Conservation (phyloP, 23 tunicate genomes). For the Oikopleura vanhoeffeni region DNA sequence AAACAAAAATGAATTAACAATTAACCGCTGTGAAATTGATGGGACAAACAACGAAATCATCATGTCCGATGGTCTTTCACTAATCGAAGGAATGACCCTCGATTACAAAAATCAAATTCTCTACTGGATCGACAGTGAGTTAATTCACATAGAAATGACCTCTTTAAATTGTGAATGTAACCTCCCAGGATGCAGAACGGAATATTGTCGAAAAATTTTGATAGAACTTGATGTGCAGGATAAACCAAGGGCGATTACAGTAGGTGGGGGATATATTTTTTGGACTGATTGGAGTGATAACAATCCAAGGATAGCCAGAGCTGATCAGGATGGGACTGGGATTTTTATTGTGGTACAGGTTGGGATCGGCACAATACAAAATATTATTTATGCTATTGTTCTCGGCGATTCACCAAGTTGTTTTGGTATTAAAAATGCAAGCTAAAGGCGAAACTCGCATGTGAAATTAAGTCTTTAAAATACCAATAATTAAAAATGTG, state of each 20-base stretch:
- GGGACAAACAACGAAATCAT: not conserved
- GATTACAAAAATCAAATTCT: not conserved
- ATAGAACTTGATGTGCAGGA: not conserved
- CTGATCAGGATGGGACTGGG: not conserved
- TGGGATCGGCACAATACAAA: too few species aligned
- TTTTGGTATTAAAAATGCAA: too few species aligned
- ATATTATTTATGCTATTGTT: too few species aligned
- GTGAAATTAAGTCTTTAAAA: too few species aligned
- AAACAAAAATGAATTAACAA: not conserved
- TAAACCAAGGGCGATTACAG: not conserved
- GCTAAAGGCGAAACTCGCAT: too few species aligned
- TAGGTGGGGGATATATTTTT: not conserved
- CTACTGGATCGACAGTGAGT: not conserved
- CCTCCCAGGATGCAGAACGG: not conserved
- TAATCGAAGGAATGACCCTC: not conserved
- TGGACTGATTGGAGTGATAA: conserved; percentile 6
- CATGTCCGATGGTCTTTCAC: not conserved
- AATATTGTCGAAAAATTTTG: not conserved
- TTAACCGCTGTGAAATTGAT: not conserved
- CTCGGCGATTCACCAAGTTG: too few species aligned
- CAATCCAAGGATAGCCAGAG: not conserved
- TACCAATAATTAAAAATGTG: too few species aligned
- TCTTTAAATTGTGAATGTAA: not conserved
- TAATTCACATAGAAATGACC: not conserved
- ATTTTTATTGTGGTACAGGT: too few species aligned